Percentiles rank a stretch among this genome's conserved stretches.
phyloP scores from a whole-genome alignment of 1,140 invertebrate genomes.

The Zophobas morio region DNA sequence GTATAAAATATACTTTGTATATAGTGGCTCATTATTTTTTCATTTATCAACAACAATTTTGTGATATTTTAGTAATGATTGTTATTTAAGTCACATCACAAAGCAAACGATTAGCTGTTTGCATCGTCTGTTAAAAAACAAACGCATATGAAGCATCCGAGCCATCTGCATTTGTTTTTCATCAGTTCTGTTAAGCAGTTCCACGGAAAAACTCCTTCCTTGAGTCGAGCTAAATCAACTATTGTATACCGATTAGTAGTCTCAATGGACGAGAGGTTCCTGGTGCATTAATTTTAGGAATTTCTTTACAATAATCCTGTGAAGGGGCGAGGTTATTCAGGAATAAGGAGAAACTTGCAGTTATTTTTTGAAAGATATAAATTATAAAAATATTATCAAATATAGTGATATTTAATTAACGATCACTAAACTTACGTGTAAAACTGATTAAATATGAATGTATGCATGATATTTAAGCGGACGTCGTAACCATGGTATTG shows the following conservation, averaged over 20 bases:
- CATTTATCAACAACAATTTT: conserved; percentile 68
- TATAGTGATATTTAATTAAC: conserved; percentile 64
- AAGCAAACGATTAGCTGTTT: conserved; percentile 63
- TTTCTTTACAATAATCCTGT: conserved; percentile 65
- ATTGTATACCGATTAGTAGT: conserved; percentile 13
- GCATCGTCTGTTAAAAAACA: conserved; percentile 58
- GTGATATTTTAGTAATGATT: conserved; percentile 69
- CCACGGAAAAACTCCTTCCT: conserved; percentile 19
- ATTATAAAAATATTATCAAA: conserved; percentile 62
- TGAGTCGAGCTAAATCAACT: conserved; percentile 15
- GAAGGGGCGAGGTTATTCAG: conserved; percentile 64
- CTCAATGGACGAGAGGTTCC: conserved; percentile 35
- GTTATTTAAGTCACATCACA: conserved; percentile 67
- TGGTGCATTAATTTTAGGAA: conserved; percentile 57
- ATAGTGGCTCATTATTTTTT: conserved; percentile 67
- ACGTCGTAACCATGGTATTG: conserved; percentile 61
- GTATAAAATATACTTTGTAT: conserved; percentile 58
- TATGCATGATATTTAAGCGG: conserved; percentile 63
- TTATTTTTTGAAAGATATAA: conserved; percentile 67
- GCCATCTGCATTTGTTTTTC: conserved; percentile 55
- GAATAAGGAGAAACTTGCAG: conserved; percentile 62
- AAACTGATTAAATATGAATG: conserved; percentile 61
- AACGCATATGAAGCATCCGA: conserved; percentile 38
- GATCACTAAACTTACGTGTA: conserved; percentile 64
- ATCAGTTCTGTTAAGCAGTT: conserved; percentile 60